These are phyloP conservation scores for Atethmia centrago DNA, from an alignment of 2,888 invertebrate species.

Conservation along the genomic window DNA sequence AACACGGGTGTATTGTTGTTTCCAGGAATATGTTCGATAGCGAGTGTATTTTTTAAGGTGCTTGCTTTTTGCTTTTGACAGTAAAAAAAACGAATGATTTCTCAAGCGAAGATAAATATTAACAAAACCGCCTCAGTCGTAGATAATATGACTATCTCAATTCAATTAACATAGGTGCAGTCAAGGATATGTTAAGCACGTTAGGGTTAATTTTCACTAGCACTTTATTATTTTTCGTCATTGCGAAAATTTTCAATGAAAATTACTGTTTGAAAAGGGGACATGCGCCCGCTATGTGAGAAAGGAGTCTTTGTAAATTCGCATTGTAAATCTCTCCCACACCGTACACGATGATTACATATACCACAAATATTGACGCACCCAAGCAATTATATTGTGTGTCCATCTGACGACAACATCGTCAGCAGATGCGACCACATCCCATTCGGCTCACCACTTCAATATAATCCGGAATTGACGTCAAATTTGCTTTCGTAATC, in stretches of 20 bases:
- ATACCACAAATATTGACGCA: no score
- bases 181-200: neutral
- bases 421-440: conserved; percentile 32
- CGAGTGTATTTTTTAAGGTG: neutral
- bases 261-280: neutral
- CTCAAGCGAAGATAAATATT: no score
- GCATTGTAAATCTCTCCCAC: no score
- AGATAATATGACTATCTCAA: neutral
- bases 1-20: no score
- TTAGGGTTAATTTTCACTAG: neutral
- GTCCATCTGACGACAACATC: neutral
- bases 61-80: no score
- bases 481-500: conserved; percentile 19
- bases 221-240: no score
- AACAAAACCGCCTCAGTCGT: no score
- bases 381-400: no score
- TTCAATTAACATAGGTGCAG: no score
- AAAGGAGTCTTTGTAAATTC: neutral
- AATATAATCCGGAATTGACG: conserved; percentile 12
- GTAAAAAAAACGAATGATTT: no score
- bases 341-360: no score
- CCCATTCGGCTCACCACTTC: neutral
- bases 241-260: neutral
- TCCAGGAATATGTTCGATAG: neutral
- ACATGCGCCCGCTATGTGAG: neutral